These are phyloP conservation scores for Dryadula phaetusa DNA, from an alignment of 2,888 invertebrate species.

Conservation along the genomic window DNA sequence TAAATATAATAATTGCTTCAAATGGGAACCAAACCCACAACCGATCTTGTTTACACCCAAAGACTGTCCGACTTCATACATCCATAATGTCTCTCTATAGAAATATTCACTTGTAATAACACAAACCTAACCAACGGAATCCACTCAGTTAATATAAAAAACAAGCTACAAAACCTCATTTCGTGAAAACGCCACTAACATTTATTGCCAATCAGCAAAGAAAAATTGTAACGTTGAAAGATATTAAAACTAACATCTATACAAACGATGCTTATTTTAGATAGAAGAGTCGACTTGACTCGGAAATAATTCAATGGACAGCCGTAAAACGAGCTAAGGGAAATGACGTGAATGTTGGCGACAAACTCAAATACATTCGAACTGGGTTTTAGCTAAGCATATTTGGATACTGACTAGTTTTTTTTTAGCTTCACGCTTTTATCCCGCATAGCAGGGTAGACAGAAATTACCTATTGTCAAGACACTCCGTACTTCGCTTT, in stretches of 20 bases:
- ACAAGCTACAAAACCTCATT: neutral
- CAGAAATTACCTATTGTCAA: too few species aligned
- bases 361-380: constrained; percentile 24
- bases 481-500: too few species aligned
- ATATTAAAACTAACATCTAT: constrained; percentile 50
- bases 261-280: constrained; percentile 63
- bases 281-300: constrained; percentile 66
- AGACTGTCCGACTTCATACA: too few species aligned
- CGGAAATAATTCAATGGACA: constrained; percentile 77
- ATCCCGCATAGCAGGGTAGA: too few species aligned
- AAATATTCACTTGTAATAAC: too few species aligned
- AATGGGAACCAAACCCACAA: too few species aligned
- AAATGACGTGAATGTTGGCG: constrained; percentile 69
- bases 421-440: too few species aligned
- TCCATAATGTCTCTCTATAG: too few species aligned
- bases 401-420: too few species aligned
- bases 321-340: constrained; percentile 70
- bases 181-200: neutral
- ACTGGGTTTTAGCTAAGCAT: neutral
- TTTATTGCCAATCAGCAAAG: constrained; percentile 28
- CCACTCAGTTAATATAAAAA: neutral
- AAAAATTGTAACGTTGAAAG: constrained; percentile 42
- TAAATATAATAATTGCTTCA: too few species aligned
- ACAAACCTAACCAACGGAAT: too few species aligned
- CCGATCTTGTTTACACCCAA: too few species aligned